phyloP scores from a whole-genome alignment of 2,888 invertebrate species.

The Melangyna quadrimaculata region DNA sequence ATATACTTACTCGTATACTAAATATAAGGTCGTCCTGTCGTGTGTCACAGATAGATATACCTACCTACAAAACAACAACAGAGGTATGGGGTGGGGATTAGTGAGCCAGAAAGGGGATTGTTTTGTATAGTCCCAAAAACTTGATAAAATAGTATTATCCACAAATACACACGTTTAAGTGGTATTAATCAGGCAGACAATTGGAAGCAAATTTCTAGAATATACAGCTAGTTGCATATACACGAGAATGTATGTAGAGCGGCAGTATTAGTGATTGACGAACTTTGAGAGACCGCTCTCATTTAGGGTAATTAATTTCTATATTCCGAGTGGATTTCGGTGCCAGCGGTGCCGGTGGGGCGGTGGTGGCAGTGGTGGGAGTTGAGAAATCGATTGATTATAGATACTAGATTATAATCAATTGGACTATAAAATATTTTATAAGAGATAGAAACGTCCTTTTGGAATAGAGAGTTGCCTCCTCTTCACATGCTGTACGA shows the following conservation, averaged over 20 bases:
- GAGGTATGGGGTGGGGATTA: neutral
- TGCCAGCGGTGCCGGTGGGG: too few species aligned
- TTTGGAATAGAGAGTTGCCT: too few species aligned
- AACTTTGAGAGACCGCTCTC: slow-evolving; percentile 43
- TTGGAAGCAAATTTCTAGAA: slow-evolving; percentile 60
- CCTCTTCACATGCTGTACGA: neutral
- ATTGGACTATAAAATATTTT: neutral
- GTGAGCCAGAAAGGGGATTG: neutral
- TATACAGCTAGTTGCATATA: neutral
- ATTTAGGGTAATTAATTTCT: slow-evolving; percentile 61
- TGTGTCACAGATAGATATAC: slow-evolving; percentile 48
- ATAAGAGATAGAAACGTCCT: neutral
- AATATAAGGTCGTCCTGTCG: slow-evolving; percentile 49
- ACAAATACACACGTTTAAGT: slow-evolving; percentile 68
- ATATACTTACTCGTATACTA: slow-evolving; percentile 1
- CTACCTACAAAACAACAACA: slow-evolving; percentile 1
- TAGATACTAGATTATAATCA: neutral
- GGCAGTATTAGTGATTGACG: slow-evolving; percentile 16
- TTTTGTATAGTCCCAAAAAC: slow-evolving; percentile 24
- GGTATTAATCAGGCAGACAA: slow-evolving; percentile 68
- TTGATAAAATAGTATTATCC: slow-evolving; percentile 69
- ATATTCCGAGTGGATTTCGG: slow-evolving; percentile 36
- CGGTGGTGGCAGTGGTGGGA: too few species aligned
- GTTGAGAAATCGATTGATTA: slow-evolving; percentile 45
- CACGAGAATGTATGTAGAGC: too few species aligned